Evolutionary conservation across 2,797 vertebrate species (phyloP).

Genomic region (Micropoecilia bifurca): DNA sequence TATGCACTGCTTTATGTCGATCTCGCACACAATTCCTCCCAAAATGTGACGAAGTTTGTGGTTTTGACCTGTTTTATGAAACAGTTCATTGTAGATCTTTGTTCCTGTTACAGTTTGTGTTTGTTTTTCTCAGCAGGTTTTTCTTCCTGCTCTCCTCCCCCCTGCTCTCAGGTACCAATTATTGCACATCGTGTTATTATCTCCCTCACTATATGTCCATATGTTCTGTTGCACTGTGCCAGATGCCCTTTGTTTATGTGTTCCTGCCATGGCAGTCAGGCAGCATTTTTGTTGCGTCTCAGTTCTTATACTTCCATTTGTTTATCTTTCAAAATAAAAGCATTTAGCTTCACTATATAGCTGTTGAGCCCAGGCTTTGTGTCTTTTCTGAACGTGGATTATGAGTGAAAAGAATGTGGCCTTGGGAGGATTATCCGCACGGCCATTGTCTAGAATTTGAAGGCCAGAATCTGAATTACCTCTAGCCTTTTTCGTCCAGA

Average conservation of each 20-base stretch:
- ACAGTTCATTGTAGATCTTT: not conserved
- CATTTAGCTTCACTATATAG: not conserved
- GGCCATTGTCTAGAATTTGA: not conserved
- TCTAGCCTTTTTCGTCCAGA: not conserved
- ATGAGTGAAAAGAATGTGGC: not conserved
- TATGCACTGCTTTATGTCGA: not conserved
- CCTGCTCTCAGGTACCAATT: too few species aligned
- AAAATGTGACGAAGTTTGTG: not conserved
- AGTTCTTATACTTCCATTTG: not conserved
- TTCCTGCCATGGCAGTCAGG: not conserved
- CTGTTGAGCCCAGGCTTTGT: not conserved
- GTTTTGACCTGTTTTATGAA: not conserved
- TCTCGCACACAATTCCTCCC: not conserved
- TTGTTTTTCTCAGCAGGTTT: not conserved
- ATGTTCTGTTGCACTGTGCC: not conserved
- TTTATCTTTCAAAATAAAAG: slow-evolving; percentile 1
- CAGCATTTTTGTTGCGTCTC: not conserved
- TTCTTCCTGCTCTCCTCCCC: not conserved
- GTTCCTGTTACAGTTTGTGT: not conserved
- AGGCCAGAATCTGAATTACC: not conserved
- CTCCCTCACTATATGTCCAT: not conserved
- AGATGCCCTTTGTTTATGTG: not conserved
- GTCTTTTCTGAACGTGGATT: not conserved
- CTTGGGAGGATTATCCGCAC: not conserved
- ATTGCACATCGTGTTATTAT: not conserved